Evolutionary conservation across 2,888 invertebrate species (phyloP).

Genomic region (Antheraea assamensis): DNA sequence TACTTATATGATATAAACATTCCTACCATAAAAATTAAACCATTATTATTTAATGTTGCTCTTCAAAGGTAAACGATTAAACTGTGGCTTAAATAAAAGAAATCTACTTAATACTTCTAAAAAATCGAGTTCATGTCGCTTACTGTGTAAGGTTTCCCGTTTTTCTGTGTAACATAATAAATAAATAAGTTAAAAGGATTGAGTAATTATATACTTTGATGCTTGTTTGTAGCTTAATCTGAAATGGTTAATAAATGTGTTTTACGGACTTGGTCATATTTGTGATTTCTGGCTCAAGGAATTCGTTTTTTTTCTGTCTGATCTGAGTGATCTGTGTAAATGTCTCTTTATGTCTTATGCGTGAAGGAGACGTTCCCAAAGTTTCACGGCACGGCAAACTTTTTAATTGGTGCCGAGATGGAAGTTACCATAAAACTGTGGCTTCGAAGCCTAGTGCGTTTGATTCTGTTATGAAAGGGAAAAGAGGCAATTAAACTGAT

Average conservation of each 20-base stretch:
- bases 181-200: background rate
- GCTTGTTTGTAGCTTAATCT: background rate
- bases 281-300: background rate
- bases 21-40: background rate
- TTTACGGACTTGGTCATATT: background rate
- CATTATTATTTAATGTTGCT: background rate
- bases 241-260: background rate
- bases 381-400: too few relatives aligned
- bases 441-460: too few relatives aligned
- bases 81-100: conserved; percentile 27
- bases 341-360: too few relatives aligned
- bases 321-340: too few relatives aligned
- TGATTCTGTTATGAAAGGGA: too few relatives aligned
- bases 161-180: conserved; percentile 20
- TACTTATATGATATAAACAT: background rate
- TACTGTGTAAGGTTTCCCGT: conserved; percentile 44
- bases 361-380: too few relatives aligned
- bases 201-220: background rate
- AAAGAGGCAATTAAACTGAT: too few relatives aligned
- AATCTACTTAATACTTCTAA: conserved; percentile 56
- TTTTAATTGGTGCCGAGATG: too few relatives aligned
- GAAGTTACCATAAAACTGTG: too few relatives aligned
- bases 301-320: background rate
- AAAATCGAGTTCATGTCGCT: conserved; percentile 35
- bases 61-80: conserved; percentile 15